A percentile compares a stretch with the other conserved stretches of the same genome.
Conservation (phyloP, 2,888 invertebrate species). For the Helicoverpa assulta region DNA sequence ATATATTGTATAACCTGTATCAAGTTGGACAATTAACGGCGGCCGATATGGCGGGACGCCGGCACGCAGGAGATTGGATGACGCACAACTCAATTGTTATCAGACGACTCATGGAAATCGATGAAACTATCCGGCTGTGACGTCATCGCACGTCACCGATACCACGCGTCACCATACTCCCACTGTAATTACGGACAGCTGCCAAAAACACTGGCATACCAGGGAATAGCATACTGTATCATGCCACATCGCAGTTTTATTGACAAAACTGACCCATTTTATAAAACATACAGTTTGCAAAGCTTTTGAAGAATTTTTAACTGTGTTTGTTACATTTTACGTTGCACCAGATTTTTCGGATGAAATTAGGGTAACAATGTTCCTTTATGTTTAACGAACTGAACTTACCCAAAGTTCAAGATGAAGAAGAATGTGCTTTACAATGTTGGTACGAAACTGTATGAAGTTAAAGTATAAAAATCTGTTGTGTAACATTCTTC, state of each 20-base stretch:
- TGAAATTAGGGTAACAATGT: conserved; percentile 41
- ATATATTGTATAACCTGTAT: conserved; percentile 45
- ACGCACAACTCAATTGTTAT: conserved; percentile 65
- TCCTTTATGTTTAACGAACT: conserved; percentile 26
- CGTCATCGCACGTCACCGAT: conserved; percentile 62
- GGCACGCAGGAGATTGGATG: conserved; percentile 62
- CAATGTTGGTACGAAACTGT: conserved; percentile 18
- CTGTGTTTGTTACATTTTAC: conserved; percentile 27
- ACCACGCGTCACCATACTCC: conserved; percentile 36
- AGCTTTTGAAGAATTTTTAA: conserved; percentile 30
- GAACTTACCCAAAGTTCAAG: conserved; percentile 33
- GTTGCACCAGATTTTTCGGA: conserved; percentile 28
- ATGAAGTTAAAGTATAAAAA: not conserved
- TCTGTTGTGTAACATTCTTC: not conserved
- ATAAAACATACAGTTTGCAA: conserved; percentile 26
- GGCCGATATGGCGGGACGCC: conserved; percentile 60
- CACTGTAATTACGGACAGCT: conserved; percentile 46
- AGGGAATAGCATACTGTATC: conserved; percentile 24
- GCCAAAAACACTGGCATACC: conserved; percentile 47
- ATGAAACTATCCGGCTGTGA: conserved; percentile 63
- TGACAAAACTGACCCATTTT: conserved; percentile 50
- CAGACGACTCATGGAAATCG: conserved; percentile 67
- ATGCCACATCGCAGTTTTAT: conserved; percentile 44
- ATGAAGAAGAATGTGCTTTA: conserved; percentile 25
- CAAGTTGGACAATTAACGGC: conserved; percentile 57